A percentile compares a stretch with the other conserved stretches of the same genome.
These are phyloP conservation scores for Lottia gigantea DNA, from an alignment of 2,888 invertebrate species.

Conservation along the genomic window DNA sequence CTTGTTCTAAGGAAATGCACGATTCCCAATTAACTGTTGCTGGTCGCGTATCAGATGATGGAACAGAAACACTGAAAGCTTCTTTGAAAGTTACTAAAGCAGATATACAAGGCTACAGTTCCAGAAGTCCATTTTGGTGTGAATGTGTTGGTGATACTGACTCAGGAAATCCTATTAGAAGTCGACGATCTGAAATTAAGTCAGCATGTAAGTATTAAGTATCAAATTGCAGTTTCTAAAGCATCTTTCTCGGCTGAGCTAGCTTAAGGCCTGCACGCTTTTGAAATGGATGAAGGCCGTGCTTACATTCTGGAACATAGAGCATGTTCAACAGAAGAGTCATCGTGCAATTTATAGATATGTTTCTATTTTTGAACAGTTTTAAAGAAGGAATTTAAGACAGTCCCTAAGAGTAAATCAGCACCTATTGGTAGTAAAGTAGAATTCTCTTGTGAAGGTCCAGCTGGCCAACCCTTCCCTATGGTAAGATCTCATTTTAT, in stretches of 20 bases:
- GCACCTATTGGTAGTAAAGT: slow-evolving; percentile 7
- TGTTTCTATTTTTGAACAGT: neutral
- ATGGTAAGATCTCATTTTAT: neutral
- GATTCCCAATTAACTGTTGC: neutral
- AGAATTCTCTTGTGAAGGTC: neutral
- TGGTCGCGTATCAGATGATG: neutral
- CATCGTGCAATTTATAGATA: too few relatives aligned
- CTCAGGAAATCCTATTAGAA: slow-evolving; percentile 2
- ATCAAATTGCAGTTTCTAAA: too few relatives aligned
- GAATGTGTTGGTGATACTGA: neutral
- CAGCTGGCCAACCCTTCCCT: neutral
- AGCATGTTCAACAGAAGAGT: too few relatives aligned
- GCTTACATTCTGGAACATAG: too few relatives aligned
- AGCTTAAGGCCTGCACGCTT: too few relatives aligned
- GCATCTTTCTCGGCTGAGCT: too few relatives aligned
- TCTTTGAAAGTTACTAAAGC: neutral
- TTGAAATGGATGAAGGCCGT: too few relatives aligned
- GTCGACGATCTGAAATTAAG: neutral
- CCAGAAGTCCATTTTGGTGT: neutral
- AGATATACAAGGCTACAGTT: neutral
- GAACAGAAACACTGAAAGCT: neutral
- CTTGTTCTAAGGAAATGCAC: neutral
- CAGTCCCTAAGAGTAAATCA: neutral
- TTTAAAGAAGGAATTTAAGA: neutral
- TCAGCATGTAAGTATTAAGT: neutral